A percentile compares a stretch with the other conserved stretches of the same genome.
Conservation (phyloP, 1,140 invertebrate species). For the Uloborus diversus region DNA sequence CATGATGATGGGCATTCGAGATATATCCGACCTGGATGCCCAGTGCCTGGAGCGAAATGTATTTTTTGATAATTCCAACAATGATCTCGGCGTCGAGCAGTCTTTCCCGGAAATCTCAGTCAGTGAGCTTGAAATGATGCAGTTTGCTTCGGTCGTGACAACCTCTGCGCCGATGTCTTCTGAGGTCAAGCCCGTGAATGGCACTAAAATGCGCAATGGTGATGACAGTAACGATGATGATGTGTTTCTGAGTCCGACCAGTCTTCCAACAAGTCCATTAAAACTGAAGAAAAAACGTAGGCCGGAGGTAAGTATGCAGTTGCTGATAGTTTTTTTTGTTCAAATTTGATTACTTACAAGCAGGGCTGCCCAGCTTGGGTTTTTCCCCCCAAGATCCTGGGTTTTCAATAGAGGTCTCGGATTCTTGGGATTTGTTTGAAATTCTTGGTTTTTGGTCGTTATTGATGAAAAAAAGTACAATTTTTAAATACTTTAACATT, state of each 20-base stretch:
- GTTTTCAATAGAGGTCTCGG: no score
- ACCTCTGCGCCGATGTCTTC: slow-evolving; percentile 9
- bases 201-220: slow-evolving; percentile 63
- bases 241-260: slow-evolving; percentile 79
- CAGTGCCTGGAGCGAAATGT: slow-evolving; percentile 26
- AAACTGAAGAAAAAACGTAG: slow-evolving; percentile 61
- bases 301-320: slow-evolving; percentile 52
- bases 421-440: no score
- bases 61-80: slow-evolving; percentile 28
- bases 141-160: slow-evolving; percentile 34
- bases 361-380: no score
- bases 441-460: no score
- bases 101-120: slow-evolving; percentile 47
- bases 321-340: no score
- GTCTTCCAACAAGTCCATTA: slow-evolving; percentile 63
- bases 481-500: no score
- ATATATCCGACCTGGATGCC: slow-evolving; percentile 26
- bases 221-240: slow-evolving; percentile 73
- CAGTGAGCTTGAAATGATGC: slow-evolving; percentile 54
- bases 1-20: slow-evolving; percentile 29
- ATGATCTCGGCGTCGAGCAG: slow-evolving; percentile 19
- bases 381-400: no score
- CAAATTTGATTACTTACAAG: no score
- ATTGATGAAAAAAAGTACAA: no score
- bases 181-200: slow-evolving; percentile 26